phyloP scores from a whole-genome alignment of 2,888 invertebrate species.

The Drosophila quinaria region DNA sequence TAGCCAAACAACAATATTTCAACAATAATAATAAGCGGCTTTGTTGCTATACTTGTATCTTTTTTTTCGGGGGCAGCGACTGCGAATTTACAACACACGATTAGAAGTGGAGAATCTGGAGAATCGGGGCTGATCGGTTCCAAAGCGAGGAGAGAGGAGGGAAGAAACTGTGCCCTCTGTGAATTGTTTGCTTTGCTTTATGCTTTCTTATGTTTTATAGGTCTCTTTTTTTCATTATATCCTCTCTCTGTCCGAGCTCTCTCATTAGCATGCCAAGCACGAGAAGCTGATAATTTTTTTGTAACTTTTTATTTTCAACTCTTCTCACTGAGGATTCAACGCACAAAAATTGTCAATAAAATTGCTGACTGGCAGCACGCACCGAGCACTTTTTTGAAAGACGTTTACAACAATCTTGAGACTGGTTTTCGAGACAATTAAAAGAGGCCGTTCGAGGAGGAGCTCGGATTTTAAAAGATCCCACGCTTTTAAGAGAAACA shows the following conservation, averaged over 20 bases:
- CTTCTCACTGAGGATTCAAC: conserved; percentile 34
- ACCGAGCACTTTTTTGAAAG: conserved; percentile 52
- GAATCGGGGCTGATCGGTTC: conserved; percentile 18
- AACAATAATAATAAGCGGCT: conserved; percentile 65
- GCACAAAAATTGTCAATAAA: conserved; percentile 74
- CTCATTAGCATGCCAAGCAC: conserved; percentile 77
- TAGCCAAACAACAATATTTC: conserved; percentile 54
- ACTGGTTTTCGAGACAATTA: conserved; percentile 63
- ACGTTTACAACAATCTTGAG: conserved; percentile 48
- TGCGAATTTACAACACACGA: conserved; percentile 66
- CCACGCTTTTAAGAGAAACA: conserved; percentile 63
- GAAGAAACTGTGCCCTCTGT: conserved; percentile 43
- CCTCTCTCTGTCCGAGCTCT: conserved; percentile 1
- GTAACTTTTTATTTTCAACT: conserved; percentile 34
- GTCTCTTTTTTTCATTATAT: conserved; percentile 14
- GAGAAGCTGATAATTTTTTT: conserved; percentile 62
- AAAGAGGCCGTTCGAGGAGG: conserved; percentile 40
- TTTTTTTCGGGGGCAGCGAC: conserved; percentile 25
- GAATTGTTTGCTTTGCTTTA: conserved; percentile 59
- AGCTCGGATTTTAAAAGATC: conserved; percentile 48
- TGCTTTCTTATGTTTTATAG: conserved; percentile 67
- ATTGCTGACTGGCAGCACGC: conserved; percentile 64
- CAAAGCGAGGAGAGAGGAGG: conserved; percentile 30
- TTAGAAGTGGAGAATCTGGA: neutral
- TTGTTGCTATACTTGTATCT: conserved; percentile 30